These are phyloP conservation scores for Camponotus pennsylvanicus DNA, from an alignment of 1,140 invertebrate genomes.

Conservation along the genomic window DNA sequence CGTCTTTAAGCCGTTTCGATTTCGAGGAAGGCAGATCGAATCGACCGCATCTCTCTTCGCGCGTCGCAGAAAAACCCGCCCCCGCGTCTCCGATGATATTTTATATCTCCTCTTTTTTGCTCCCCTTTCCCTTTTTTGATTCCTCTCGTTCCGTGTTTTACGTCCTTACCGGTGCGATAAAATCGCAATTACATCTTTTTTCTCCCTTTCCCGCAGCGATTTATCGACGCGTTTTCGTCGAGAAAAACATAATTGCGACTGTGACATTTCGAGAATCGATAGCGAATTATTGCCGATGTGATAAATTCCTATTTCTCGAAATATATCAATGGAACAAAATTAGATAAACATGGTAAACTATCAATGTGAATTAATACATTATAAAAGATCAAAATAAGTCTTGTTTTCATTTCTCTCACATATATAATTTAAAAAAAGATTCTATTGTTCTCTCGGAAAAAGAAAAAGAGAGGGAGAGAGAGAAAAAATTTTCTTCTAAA, in stretches of 20 bases:
- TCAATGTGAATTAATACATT: not conserved
- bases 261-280: constrained; percentile 30
- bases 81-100: constrained; percentile 17
- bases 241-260: constrained; percentile 21
- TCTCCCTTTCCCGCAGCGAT: not conserved
- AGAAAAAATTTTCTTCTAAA: not conserved
- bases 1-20: constrained; percentile 46
- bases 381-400: not conserved
- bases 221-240: constrained; percentile 19
- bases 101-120: constrained; percentile 1
- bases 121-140: not conserved
- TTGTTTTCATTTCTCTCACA: not conserved
- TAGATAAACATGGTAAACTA: too few species aligned
- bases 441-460: not conserved
- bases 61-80: not conserved
- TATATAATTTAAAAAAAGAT: constrained; percentile 9
- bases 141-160: constrained; percentile 6
- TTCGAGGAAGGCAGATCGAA: constrained; percentile 2
- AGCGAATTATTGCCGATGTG: not conserved
- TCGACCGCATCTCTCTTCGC: constrained; percentile 13
- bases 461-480: too few species aligned
- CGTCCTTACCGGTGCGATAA: constrained; percentile 10
- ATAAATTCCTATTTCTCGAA: constrained; percentile 40
- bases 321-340: not conserved
- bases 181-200: constrained; percentile 53